These are phyloP conservation scores for Alviniconcha marisindica DNA, from an alignment of 1,140 invertebrate genomes.

Conservation along the genomic window DNA sequence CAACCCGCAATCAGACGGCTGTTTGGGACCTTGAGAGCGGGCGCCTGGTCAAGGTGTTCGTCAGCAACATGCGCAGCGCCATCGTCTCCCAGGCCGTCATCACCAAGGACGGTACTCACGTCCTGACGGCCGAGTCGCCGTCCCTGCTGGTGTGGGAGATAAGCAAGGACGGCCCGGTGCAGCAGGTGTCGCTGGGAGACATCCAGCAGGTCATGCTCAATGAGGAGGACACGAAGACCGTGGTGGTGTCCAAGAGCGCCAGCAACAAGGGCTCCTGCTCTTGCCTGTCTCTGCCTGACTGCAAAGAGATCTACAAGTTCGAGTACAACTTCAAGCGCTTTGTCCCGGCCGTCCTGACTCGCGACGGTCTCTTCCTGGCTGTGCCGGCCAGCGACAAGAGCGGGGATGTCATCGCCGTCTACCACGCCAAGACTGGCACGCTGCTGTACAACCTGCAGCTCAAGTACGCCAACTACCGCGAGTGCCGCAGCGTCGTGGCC, in stretches of 20 bases:
- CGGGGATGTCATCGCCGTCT: slow-evolving; percentile 89
- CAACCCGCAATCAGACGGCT: slow-evolving; percentile 90
- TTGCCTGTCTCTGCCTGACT: slow-evolving; percentile 74
- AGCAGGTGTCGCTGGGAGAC: slow-evolving; percentile 85
- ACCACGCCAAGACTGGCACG: slow-evolving; percentile 88
- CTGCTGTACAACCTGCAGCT: slow-evolving; percentile 83
- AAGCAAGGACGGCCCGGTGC: slow-evolving; percentile 85
- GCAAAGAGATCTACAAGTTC: slow-evolving; percentile 87
- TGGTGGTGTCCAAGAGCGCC: slow-evolving; percentile 84
- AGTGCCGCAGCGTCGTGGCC: slow-evolving; percentile 72
- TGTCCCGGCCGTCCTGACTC: slow-evolving; percentile 84
- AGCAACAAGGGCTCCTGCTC: slow-evolving; percentile 57
- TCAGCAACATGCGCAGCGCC: slow-evolving; percentile 93
- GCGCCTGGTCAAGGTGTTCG: slow-evolving; percentile 87
- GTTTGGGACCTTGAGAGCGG: slow-evolving; percentile 95
- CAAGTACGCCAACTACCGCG: slow-evolving; percentile 73
- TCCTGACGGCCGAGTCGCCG: slow-evolving; percentile 94
- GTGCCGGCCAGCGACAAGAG: slow-evolving; percentile 89
- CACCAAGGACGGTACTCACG: slow-evolving; percentile 87
- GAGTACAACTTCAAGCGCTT: slow-evolving; percentile 81
- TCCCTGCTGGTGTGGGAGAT: slow-evolving; percentile 95
- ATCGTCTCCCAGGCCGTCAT: slow-evolving; percentile 92
- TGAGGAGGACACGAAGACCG: slow-evolving; percentile 88
- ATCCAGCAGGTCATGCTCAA: slow-evolving; percentile 91
- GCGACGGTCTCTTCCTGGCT: slow-evolving; percentile 87